Conservation (phyloP, 2,113 vertebrate genomes). For the Gopherus flavomarginatus region DNA sequence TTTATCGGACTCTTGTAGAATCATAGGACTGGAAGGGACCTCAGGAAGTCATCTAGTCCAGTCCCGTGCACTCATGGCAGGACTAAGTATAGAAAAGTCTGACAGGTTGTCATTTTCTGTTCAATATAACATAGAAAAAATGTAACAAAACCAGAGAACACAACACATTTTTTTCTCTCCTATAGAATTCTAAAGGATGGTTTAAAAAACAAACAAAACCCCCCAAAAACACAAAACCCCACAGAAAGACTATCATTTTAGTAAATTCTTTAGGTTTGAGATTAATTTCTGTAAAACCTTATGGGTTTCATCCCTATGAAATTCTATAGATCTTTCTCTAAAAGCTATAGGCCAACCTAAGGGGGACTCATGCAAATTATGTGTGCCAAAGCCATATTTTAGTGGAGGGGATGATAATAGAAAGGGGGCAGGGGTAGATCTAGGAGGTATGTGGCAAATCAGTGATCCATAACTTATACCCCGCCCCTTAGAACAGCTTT, state of each 20-base stretch:
- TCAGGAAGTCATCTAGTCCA: no score
- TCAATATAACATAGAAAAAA: no score
- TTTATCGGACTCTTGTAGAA: not conserved
- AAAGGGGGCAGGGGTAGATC: not conserved
- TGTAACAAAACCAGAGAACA: not conserved
- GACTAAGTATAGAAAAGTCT: no score
- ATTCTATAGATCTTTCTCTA: not conserved
- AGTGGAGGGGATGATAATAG: not conserved
- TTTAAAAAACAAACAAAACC: not conserved
- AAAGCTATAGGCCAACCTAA: not conserved
- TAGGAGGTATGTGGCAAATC: not conserved
- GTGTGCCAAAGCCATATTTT: not conserved
- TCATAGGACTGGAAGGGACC: no score
- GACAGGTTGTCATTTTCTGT: no score
- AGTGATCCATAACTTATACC: not conserved
- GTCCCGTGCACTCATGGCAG: no score
- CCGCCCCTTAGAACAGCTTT: not conserved
- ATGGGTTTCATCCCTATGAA: not conserved
- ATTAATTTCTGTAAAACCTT: not conserved
- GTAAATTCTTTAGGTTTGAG: not conserved
- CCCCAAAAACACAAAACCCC: not conserved
- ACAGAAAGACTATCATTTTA: not conserved
- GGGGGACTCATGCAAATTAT: not conserved
- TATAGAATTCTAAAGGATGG: not conserved
- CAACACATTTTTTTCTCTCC: not conserved